Base-by-base conservation (phyloP, 23 tunicate genomes). In the Styela plicata region DNA sequence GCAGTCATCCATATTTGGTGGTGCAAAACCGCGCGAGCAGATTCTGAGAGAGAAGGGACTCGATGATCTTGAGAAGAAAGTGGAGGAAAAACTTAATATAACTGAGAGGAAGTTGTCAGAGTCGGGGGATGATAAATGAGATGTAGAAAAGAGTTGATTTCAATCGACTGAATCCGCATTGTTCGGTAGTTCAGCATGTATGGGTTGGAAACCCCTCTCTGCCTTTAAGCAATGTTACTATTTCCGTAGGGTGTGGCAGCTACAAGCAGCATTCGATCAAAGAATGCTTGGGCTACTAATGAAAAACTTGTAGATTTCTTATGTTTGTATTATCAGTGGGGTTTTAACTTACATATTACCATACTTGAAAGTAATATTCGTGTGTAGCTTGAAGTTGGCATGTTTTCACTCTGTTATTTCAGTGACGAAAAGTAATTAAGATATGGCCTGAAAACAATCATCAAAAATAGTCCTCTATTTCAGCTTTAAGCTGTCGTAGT, bases 11-110 rank as follows among this genome's bases (percentile, higher is more conserved):
- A 93, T 93, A 69, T 93, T 93, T 57, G 98, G 98, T 24, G 98
- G 98, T 33, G 98, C 98, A 3, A 74, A 84, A 77, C 98, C 98
- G 21, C 93, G 98, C 10, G 98, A 93, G 57, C 86, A 88, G 37
- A 88, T 88, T 36, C 79, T 93, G n/a, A 82, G 75, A 24, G 98
- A 93, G 64, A 93, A 93, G 65, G 98, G 98, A 16, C 84, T 93
- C 63, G 93, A 87, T 61, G 98, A 93, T 71, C 52, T 93, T 27
- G 98, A 93, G 36, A 93, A 93, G 53, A 91, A 93, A 44, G 98
- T 93, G 44, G 98, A 93, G 70, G 89, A 93, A 74, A 93, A 93
- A 53, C 89, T 93, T 84, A 85, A 32, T 28, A 31, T 93, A 52
- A 83, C 86, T 32, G 98, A 93, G 64, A 80, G 78, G 31, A 73